Evolutionary conservation across 2,113 vertebrate genomes (phyloP), one percentile per base, ranked within the genome.

Genomic region (Hassar affinis): DNA sequence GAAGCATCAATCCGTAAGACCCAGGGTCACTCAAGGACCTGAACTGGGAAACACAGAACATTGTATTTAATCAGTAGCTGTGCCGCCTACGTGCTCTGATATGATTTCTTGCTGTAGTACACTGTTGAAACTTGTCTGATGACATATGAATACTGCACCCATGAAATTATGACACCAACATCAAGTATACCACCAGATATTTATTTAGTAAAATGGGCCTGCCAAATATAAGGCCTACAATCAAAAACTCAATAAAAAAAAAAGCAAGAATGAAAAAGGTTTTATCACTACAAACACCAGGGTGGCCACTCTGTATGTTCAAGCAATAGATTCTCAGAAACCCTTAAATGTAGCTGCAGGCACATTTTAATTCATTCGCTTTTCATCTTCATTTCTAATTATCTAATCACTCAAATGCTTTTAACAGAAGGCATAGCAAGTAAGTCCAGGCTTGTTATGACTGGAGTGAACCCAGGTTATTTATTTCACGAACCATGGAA

Each of bases 381-480:
- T 82, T 82, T 77, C 74, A 77, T 77, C 51, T 77, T 35, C 30
- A 35, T 75, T 52, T 47, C 30, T 79, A 75, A 87, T 87, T 87
- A 87, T 77, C 78, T 75, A 68, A 80, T 87, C 83, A 87, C 71
- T 85, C 86, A 86, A 71, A 77, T 45, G 35, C 47, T 76, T 85
- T 68, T 66, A 75, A 87, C 69, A 84, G 76, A 78, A 79, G 27
- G 61, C 72, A 66, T 71, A 81, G 72, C 83, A 76, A 79, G 30
- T 85, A 54, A 64, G 86, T 80, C 81, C 52, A 82, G 86, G 52
- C 86, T 77, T 87, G 86, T 80, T 80, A 83, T 59, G 80, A 69
- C 45, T 33, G 66, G 52, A 66, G 78, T 79, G 75, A 85, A 77
- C 77, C 59, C 69, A 54, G 86, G 33, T 78, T 56, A 30, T 61